Evolutionary conservation across 30 jellyfish, hydroid and myxozoan genomes (phyloP), one percentile per base, ranked within the genome.

Genomic region (Cassiopea xamachana): DNA sequence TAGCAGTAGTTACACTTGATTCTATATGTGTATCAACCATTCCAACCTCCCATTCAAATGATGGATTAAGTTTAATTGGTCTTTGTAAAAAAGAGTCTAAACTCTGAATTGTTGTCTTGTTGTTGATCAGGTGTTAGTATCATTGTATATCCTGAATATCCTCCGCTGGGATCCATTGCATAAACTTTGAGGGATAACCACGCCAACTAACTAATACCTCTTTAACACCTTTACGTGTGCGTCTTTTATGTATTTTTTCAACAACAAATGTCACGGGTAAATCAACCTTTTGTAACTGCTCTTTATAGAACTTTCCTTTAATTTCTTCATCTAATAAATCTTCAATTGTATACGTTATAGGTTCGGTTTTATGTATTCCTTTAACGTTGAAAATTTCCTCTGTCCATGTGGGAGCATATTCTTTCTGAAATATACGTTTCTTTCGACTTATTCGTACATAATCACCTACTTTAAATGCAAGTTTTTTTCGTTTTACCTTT

Each of bases 101-200:
- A 51, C 9, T 9, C 8, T 2, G 4, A 2, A 51, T 4, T 2
- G 4, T 51, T 9, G 9, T 51, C 8, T 2, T 51, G 64, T 4
- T 2, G 9, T 51, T 4, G 64, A 51, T 4, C 9, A 9, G 9
- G 8, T 51, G 9, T 9, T 51, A 51, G 4, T 2, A 2, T 51
- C 8, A 51, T 1, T 18, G 49, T 1, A 70, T 18, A 1, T 70
- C 80, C 18, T 9, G 80, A 12, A 70, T 47, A 70, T 70, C 80
- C 46, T 70, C 80, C 80, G 9, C 46, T 47, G 80, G 80, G 18
- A 70, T 15, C 80, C 80, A 70, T 70, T 70, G 80, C 48, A 18
- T 44, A n/a, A 70, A 70, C 80, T 70, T 13, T 3, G 46, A 44
- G 3, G 80, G 80, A 70, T 70, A 70, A 18, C 80, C 80, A 1